Base-by-base conservation (phyloP, 2,113 vertebrate species). In the Salvelinus fontinalis region DNA sequence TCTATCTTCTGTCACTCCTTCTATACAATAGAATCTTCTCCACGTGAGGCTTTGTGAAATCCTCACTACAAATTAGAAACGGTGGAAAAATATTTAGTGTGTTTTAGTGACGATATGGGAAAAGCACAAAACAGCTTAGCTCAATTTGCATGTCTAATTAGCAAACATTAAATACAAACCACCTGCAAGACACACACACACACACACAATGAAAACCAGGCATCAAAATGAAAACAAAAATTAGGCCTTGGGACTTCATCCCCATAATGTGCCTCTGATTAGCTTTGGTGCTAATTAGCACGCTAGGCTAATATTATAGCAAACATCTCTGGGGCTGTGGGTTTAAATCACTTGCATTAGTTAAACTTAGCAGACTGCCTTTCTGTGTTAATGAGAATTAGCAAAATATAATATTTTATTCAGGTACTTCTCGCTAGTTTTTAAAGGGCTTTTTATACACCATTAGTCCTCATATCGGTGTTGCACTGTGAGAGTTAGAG, bases 231-330 rank as follows among this genome's bases (percentile, higher is more conserved):
- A 75, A 85, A 74, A 67, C 57, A 74, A 84, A 80, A 78, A 77
- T 78, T 72, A 70, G 44, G 13, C 2, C 39, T 8, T 0, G 54
- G 62, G 72, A 80, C 71, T 65, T 81, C 24, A 83, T 89, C 83
- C 86, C 24, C 84, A 85, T 83, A 77, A 85, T 20, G 66, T 49
- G 75, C n/a, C 64, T 26, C 68, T 75, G 71, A 84, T 85, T 82
- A 83, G 77, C 79, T 72, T 34, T 68, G 14, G 76, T 66, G 5
- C 27, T 11, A 18, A n/a, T 49, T 6, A 62, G 24, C 20, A 64
- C 24, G 16, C 51, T 49, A 67, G 20, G n/a, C 51, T 49, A 34
- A 81, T 73, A 68, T 65, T 59, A 26, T 14, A 64, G 22, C 48
- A 69, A 31, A 13, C 1, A 49, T 75, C 71, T 80, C 79, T 20